Percentiles rank a stretch among this genome's conserved stretches.
phyloP scores from a whole-genome alignment of 2,113 vertebrate species.

The Sinocyclocheilus grahami region DNA sequence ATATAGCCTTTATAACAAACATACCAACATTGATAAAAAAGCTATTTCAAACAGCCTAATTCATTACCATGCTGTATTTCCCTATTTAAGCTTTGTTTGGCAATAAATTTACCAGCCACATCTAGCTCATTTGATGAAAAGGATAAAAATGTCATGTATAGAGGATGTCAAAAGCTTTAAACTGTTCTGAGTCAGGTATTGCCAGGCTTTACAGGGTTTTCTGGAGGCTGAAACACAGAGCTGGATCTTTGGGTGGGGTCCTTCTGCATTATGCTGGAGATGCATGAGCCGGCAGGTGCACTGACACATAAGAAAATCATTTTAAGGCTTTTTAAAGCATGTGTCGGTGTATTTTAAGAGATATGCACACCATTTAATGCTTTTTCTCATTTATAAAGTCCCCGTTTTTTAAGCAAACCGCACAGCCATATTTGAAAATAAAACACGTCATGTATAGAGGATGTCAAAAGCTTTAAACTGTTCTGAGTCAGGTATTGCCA shows the following conservation, averaged over 20 bases:
- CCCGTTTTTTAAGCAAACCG: neutral
- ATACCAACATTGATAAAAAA: neutral
- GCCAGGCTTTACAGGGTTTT: conserved; percentile 28
- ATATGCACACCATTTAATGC: neutral
- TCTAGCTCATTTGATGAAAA: neutral
- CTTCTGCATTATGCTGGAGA: conserved; percentile 80
- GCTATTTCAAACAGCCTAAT: neutral
- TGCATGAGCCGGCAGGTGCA: conserved; percentile 72
- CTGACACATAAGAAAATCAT: conserved; percentile 45
- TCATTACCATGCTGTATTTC: neutral
- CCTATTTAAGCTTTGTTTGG: neutral
- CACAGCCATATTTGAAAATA: conserved; percentile 34
- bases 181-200: neutral
- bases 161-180: neutral
- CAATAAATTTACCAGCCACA: neutral
- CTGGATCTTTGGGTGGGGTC: conserved; percentile 81
- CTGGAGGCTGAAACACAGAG: conserved; percentile 47
- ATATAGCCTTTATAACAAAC: neutral
- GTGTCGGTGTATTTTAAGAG: neutral
- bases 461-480: neutral
- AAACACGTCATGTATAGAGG: neutral
- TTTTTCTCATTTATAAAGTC: neutral
- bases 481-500: conserved; percentile 9
- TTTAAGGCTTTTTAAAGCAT: neutral
- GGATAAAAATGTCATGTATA: neutral